phyloP scores from a whole-genome alignment of 1,140 invertebrate species.

The Formica exsecta region DNA sequence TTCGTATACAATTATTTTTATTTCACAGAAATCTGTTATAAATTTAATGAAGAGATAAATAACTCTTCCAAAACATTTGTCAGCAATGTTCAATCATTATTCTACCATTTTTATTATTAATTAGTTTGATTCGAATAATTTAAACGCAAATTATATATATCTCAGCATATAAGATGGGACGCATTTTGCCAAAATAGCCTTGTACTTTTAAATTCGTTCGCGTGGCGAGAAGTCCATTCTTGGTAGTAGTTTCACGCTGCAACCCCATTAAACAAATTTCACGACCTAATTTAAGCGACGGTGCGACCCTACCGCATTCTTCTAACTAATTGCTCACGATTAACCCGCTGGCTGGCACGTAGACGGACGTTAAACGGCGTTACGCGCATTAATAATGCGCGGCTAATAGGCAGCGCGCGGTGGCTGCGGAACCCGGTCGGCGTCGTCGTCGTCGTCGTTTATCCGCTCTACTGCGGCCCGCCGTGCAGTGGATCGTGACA shows the following conservation, averaged over 20 bases:
- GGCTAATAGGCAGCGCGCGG: conserved; percentile 70
- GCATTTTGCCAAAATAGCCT: too few species aligned
- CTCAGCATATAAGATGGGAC: too few species aligned
- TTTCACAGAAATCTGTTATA: not conserved
- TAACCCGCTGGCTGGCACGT: conserved; percentile 63
- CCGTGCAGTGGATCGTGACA: conserved; percentile 36
- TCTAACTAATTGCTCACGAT: conserved; percentile 75
- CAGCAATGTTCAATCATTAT: not conserved
- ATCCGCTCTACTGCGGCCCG: conserved; percentile 67
- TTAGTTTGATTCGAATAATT: not conserved
- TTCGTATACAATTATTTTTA: not conserved
- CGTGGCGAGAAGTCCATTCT: conserved; percentile 2
- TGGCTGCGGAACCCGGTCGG: conserved; percentile 26
- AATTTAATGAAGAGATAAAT: not conserved
- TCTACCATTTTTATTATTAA: not conserved
- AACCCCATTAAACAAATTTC: conserved; percentile 59
- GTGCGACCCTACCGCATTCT: conserved; percentile 63
- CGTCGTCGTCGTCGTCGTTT: conserved; percentile 68
- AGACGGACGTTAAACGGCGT: conserved; percentile 68
- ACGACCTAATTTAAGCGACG: conserved; percentile 65
- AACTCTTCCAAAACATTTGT: not conserved
- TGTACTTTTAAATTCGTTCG: not conserved
- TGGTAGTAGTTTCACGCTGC: not conserved
- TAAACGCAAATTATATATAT: not conserved
- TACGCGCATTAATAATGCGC: conserved; percentile 75